Conservation (phyloP, 2,113 vertebrate genomes). For the Corythoichthys haematopterus region DNA sequence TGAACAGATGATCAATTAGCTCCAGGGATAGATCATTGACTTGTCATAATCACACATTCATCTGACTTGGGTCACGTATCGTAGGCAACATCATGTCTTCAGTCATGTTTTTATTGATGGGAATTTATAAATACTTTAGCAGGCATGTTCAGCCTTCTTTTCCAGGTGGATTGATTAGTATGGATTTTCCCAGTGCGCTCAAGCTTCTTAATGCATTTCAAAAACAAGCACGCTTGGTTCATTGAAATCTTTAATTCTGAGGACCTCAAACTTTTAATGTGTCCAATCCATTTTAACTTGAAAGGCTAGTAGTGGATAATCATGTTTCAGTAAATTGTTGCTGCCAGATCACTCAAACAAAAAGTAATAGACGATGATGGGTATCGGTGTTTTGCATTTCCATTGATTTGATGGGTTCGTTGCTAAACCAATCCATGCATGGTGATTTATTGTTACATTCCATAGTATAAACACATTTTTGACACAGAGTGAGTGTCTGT, state of each 20-base stretch:
- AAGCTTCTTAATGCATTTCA: background rate
- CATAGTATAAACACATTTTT: background rate
- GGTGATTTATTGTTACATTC: no score
- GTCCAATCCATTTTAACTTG: background rate
- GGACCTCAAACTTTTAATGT: background rate
- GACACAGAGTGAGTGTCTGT: background rate
- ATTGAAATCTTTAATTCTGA: background rate
- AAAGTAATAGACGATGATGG: no score
- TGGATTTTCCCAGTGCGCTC: background rate
- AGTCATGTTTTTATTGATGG: background rate
- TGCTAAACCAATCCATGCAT: no score
- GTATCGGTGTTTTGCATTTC: no score
- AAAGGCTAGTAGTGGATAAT: no score
- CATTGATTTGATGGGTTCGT: no score
- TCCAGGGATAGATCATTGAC: background rate
- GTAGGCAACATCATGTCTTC: background rate
- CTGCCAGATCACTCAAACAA: no score
- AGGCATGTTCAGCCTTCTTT: background rate
- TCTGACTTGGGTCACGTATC: background rate
- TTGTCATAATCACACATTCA: background rate
- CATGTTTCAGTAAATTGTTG: no score
- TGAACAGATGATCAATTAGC: constrained; percentile 1
- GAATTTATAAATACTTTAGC: background rate
- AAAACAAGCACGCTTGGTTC: background rate
- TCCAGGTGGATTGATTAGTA: background rate